Conservation (phyloP, 2,797 vertebrate genomes). For the Coendou prehensilis region DNA sequence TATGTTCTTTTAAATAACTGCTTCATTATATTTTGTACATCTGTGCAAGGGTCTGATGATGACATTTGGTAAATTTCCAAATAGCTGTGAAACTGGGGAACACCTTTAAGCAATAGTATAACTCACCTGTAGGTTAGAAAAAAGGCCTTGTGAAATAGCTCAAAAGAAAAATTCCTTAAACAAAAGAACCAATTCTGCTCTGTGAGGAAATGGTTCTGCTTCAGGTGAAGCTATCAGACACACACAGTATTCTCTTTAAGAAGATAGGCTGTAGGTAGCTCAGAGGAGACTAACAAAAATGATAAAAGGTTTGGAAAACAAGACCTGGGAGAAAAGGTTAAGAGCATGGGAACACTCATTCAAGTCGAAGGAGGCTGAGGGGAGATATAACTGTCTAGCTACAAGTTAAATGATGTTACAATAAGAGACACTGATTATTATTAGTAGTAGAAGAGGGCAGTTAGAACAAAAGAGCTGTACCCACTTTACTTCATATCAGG, state of each 20-base stretch:
- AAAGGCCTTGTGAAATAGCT: slow-evolving; percentile 1
- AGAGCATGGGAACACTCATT: slow-evolving; percentile 50
- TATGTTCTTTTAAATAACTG: slow-evolving; percentile 85
- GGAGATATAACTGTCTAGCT: slow-evolving; percentile 71
- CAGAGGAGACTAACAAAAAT: slow-evolving; percentile 77
- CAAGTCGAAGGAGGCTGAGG: slow-evolving; percentile 53
- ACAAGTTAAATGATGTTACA: slow-evolving; percentile 58
- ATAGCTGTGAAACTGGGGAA: slow-evolving; percentile 66
- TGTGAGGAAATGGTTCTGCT: slow-evolving; percentile 25
- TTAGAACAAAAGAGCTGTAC: background rate
- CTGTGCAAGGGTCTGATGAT: slow-evolving; percentile 75
- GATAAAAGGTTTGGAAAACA: slow-evolving; percentile 73
- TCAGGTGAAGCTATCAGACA: slow-evolving; percentile 28
- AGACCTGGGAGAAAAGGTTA: slow-evolving; percentile 54
- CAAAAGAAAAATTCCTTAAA: slow-evolving; percentile 46
- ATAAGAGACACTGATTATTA: slow-evolving; percentile 10
- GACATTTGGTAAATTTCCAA: slow-evolving; percentile 82
- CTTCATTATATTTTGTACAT: slow-evolving; percentile 85
- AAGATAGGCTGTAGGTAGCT: slow-evolving; percentile 25
- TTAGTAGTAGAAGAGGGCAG: background rate
- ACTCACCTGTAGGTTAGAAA: slow-evolving; percentile 73
- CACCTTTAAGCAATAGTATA: slow-evolving; percentile 73
- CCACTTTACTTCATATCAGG: slow-evolving; percentile 49
- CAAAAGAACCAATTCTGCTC: slow-evolving; percentile 73
- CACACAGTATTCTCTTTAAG: slow-evolving; percentile 37